Evolutionary conservation across 2,113 vertebrate genomes (phyloP), one percentile per base, ranked within the genome.

Genomic region (Ochotona princeps): DNA sequence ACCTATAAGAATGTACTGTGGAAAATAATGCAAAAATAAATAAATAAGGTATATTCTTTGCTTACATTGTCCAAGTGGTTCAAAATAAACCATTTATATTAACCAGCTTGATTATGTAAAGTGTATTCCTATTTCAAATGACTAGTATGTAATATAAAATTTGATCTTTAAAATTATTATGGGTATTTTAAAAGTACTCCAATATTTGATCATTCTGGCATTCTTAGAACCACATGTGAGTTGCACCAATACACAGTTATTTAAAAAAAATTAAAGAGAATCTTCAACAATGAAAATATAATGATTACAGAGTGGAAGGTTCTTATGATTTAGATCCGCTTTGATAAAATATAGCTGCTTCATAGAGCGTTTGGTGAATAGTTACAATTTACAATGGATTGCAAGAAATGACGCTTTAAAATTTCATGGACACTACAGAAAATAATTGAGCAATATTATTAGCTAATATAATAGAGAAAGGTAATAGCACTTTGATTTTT

Each of bases 281-380:
- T 1, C 60, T 78, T 84, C 78, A 72, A 67, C n/a, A 84, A 87
- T 89, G 10, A 69, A 87, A 90, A n/a, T 65, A 0, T 30, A 81
- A 44, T 76, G 7, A 3, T 44, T 80, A 82, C 44, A 74, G 67
- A 44, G 14, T 74, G 20, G 21, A 11, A 60, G 3, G 1, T 73
- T 70, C 57, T 83, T 69, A 92, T 9, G 26, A 84, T 73, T 83
- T 89, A 78, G 15, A 72, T 54, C 51, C 87, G 83, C 54, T 84
- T 65, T n/a, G 30, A 73, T 15, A 30, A 65, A 65, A 2, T 7
- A 57, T 17, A 66, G 66, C 5, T 87, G 8, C 2, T 65, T 89
- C 67, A 76, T 69, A 66, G 7, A 66, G 30, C 11, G n/a, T 32
- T 74, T 15, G 21, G 7, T 65, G 21, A 89, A 47, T 1, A 82